Conservation (phyloP, 2,113 vertebrate species). For the Catharus bicknelli region DNA sequence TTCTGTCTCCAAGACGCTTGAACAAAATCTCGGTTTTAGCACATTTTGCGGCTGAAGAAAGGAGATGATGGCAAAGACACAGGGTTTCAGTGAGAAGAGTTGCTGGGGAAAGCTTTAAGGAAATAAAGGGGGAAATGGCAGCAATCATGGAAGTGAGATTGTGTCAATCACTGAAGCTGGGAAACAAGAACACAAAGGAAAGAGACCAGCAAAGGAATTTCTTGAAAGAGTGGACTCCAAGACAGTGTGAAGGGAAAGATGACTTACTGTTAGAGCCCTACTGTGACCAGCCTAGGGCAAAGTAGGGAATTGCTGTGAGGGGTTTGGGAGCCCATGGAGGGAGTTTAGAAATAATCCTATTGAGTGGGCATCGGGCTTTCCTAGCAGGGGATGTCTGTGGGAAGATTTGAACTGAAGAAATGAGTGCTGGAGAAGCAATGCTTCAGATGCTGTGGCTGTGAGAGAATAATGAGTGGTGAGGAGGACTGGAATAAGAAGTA, state of each 20-base stretch:
- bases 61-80: not conserved
- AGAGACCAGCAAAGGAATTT: not conserved
- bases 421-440: not conserved
- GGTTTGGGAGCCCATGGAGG: not conserved
- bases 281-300: not conserved
- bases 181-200: not conserved
- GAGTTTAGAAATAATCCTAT: not conserved
- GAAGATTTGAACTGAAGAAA: not conserved
- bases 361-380: not conserved
- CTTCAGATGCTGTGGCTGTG: not conserved
- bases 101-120: not conserved
- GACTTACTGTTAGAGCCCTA: not conserved
- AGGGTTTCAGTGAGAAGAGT: not conserved
- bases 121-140: not conserved
- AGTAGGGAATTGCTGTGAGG: not conserved
- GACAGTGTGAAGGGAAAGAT: not conserved
- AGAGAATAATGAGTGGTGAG: not conserved
- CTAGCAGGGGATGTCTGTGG: not conserved
- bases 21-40: not conserved
- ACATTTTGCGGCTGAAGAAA: not conserved
- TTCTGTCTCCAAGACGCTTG: not conserved
- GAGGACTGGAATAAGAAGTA: not conserved
- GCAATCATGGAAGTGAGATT: accelerated
- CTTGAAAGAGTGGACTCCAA: not conserved
- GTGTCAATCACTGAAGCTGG: not conserved